phyloP scores from a whole-genome alignment of 1,140 invertebrate species.

The Ostrea denselamellosa region DNA sequence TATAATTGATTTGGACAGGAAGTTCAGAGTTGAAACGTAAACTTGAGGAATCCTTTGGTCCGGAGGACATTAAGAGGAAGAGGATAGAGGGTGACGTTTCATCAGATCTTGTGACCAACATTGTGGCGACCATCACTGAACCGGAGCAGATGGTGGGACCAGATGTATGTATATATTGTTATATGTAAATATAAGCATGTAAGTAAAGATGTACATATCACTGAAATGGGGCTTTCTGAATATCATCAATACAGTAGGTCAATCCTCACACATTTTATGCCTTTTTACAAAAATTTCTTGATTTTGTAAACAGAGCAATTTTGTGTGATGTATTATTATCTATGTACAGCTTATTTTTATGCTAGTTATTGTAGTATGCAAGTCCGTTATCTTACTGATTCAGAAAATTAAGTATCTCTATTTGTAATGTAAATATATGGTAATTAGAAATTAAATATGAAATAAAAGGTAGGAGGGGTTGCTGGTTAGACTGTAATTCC shows the following conservation, averaged over 20 bases:
- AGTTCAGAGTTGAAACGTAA: slow-evolving; percentile 63
- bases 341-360: neutral
- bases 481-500: too few relatives aligned
- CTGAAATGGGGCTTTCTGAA: too few relatives aligned
- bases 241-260: too few relatives aligned
- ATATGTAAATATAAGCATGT: too few relatives aligned
- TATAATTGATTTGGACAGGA: neutral
- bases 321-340: too few relatives aligned
- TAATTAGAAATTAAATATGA: neutral
- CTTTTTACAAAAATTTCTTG: too few relatives aligned
- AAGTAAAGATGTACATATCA: too few relatives aligned
- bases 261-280: too few relatives aligned
- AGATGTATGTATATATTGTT: slow-evolving; percentile 81
- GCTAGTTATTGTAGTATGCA: neutral
- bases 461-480: too few relatives aligned
- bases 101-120: slow-evolving; percentile 86
- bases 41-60: slow-evolving; percentile 63
- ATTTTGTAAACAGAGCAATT: too few relatives aligned
- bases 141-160: slow-evolving; percentile 89
- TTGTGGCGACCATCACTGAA: slow-evolving; percentile 88
- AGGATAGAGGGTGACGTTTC: slow-evolving; percentile 79
- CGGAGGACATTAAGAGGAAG: slow-evolving; percentile 72
- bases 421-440: neutral
- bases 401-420: too few relatives aligned
- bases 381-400: neutral